Percentiles rank a stretch among this genome's conserved stretches.
These are phyloP conservation scores for Phoenoteleia sp. DNA, from an alignment of 2,888 invertebrate genomes.

Conservation along the genomic window DNA sequence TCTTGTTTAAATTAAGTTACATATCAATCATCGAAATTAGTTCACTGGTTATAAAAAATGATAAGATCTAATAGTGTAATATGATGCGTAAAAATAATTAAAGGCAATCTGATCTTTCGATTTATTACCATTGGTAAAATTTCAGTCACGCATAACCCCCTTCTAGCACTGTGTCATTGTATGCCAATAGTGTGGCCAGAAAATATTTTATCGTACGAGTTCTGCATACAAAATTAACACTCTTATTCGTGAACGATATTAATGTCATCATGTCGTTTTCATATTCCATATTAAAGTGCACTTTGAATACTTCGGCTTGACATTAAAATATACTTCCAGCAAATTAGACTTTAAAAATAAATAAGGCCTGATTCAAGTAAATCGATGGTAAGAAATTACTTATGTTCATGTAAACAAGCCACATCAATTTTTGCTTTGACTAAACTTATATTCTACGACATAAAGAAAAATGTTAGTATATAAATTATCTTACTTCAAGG, in stretches of 20 bases:
- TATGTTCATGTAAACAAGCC: conserved; percentile 18
- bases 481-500: too few species aligned
- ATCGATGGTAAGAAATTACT: conserved; percentile 11
- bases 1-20: too few species aligned
- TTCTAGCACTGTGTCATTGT: conserved; percentile 81
- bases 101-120: conserved; percentile 57
- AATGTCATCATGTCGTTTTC: conserved; percentile 61
- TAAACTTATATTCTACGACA: neutral
- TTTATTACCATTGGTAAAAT: conserved; percentile 74
- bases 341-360: conserved; percentile 37
- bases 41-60: neutral
- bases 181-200: conserved; percentile 73
- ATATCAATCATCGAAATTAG: conserved; percentile 32
- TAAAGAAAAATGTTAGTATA: too few species aligned
- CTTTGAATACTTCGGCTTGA: conserved; percentile 21
- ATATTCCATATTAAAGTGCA: conserved; percentile 57
- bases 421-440: neutral
- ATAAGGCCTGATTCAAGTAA: neutral
- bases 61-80: conserved; percentile 48
- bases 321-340: conserved; percentile 30
- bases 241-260: conserved; percentile 67
- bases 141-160: conserved; percentile 82
- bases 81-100: conserved; percentile 60
- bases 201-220: conserved; percentile 80
- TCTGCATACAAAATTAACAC: conserved; percentile 77